Evolutionary conservation across 2,888 invertebrate species (phyloP), one percentile per base, ranked within the genome.

Genomic region (Meloe dianella): DNA sequence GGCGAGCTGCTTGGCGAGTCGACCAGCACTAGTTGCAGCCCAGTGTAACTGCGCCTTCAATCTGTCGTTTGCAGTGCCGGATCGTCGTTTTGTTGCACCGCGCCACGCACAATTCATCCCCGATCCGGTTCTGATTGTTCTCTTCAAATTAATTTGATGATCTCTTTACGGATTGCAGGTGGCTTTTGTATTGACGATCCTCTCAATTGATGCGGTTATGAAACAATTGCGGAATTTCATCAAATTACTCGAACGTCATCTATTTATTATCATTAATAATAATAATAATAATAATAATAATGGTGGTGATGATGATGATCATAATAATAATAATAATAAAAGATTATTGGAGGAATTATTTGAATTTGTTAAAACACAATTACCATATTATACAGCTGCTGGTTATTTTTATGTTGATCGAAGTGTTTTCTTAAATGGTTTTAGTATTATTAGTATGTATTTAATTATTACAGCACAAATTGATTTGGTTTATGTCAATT

Each of bases 361-460:
- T 5, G 14, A 60, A 27, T 38, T 60, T 24, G 17, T 41, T 20
- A 35, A 60, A 60, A 38, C 1, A 0, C 22, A 60, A 38, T 41
- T 38, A 2, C 60, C 60, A 9, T 41, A 20, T 9, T 24, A 38
- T 32, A 60, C 24, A 24, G 38, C 60, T 9, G 60, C 20, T 22
- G 41, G 27, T 27, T 60, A 60, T 32, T 60, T 60, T 38, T 14
- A 9, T n/a, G 12, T 60, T 22, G 60, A 60, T 27, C 7, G 41
- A 17, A 60, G 41, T 24, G 10, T 38, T 12, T n/a, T 35, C 9
- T 17, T 60, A 1, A 60, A 32, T 32, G 9, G 7, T n/a, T 20
- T 60, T 4, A 35, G 27, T 20, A 12, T 60, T 35, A 35, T 60
- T 20, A n/a, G 38, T 6, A 38, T 32, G 8, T 60, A 60, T 20